Base-by-base conservation (phyloP, 2,888 invertebrate species). In the Linnaemya tessellans region DNA sequence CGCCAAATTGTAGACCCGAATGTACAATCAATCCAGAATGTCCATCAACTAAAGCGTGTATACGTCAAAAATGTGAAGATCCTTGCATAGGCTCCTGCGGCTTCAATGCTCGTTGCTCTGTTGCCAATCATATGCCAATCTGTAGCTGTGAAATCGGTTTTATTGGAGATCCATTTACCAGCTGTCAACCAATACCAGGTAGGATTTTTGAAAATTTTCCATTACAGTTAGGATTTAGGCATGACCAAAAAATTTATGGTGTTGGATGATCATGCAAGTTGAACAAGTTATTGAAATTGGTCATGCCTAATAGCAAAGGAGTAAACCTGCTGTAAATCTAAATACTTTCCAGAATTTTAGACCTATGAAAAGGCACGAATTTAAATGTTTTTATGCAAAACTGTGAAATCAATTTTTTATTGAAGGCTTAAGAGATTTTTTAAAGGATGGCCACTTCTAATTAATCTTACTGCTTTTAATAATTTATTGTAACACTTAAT, bases 121-220 rank as follows among this genome's bases (percentile, higher is more conserved):
- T 95, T 25, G 93, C 94, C 22, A 96, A 96, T 92, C 97, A 97
- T 90, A 94, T 94, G 89, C 95, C 96, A 43, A 94, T 96, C 86
- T 97, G 97, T 89, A 95, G 95, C 86, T 97, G 97, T 91, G 95
- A 96, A 88, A 95, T 95, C 90, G 97, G 97, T 87, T 97, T 95
- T 91, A 94, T 95, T 84, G 97, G 97, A 84, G 96, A 97, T 92
- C 95, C 97, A 77, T 94, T 94, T 81, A 93, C 94, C 56, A 94
- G 95, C 92, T 96, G 96, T 89, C 93, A 94, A 88, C 94, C 93
- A 86, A 94, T 89, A 84, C 90, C 88, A 91, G 92, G 91, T 91
- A 92, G 89, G 92, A 90, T 86, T 77, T 82, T 87, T 86, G 54
- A 68, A 87, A 88, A 80, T 35, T 62, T 84, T 62, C n/a, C 18